Base-by-base conservation (phyloP, 1,140 invertebrate genomes). In the Pristionchus pacificus region DNA sequence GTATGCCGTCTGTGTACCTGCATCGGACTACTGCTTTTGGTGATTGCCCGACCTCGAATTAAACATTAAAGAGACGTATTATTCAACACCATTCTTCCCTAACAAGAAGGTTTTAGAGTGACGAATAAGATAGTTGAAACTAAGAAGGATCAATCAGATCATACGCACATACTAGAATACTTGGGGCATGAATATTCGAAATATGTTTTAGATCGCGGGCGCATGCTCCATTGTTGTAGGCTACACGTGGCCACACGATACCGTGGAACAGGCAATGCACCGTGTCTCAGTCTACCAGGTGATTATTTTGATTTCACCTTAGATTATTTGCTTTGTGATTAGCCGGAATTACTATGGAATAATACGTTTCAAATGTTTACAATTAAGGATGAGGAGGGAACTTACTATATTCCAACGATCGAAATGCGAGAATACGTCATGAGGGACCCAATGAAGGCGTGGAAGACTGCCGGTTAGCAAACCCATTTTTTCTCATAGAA, bases 1-100 rank as follows among this genome's bases (percentile, higher is more conserved):
- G 27, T 81, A 10, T 82, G 80, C 71, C 75, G 81, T n/a, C 55
- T 81, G 38, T 65, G 80, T 25, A 83, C 77, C 24, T 63, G 83
- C 1, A 67, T 82, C 60, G 80, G 79, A 15, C 75, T 80, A 1
- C 29, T 80, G 38, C 38, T 49, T 6, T 19, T 49, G 19, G 38
- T 49, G 38, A 49, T 49, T 49, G n/a, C n/a, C n/a, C n/a, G n/a
- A n/a, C n/a, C n/a, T n/a, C n/a, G n/a, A n/a, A n/a, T n/a, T n/a
- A n/a, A n/a, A n/a, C n/a, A n/a, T n/a, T n/a, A n/a, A n/a, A n/a
- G n/a, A n/a, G n/a, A n/a, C n/a, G n/a, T n/a, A n/a, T n/a, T n/a
- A n/a, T n/a, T n/a, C n/a, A n/a, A n/a, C n/a, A n/a, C n/a, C n/a
- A n/a, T n/a, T n/a, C n/a, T n/a, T n/a, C n/a, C n/a, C n/a, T n/a